Evolutionary conservation across 1,140 invertebrate genomes (phyloP).

Genomic region (Brevipalpus yothersi): DNA sequence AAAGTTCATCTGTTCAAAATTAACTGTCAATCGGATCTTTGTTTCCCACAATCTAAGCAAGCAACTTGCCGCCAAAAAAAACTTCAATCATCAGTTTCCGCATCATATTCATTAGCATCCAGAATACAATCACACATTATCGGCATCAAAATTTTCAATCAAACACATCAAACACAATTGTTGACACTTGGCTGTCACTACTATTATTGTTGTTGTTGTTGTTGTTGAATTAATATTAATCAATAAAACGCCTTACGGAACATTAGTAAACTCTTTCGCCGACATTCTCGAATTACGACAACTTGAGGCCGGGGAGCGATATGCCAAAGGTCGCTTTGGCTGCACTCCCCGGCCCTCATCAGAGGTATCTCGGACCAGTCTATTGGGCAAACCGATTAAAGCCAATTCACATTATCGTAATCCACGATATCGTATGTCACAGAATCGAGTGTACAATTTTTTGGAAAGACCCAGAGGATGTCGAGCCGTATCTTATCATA

Average conservation of each 20-base stretch:
- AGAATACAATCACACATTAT: too few species aligned
- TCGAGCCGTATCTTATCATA: constrained; percentile 62
- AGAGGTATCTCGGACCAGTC: constrained; percentile 40
- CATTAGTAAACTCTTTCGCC: background rate
- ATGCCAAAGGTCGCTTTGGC: constrained; percentile 7
- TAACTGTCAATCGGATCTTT: too few species aligned
- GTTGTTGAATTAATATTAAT: too few species aligned
- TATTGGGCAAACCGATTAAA: constrained; percentile 66
- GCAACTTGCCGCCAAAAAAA: too few species aligned
- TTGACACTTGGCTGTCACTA: background rate
- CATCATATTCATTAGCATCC: too few species aligned
- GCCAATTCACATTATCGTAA: constrained; percentile 37
- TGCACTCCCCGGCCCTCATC: constrained; percentile 9
- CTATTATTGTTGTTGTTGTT: too few species aligned
- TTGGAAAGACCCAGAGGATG: constrained; percentile 65
- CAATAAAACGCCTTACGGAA: background rate
- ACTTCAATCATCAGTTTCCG: too few species aligned
- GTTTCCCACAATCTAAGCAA: too few species aligned
- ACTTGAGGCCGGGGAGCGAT: constrained; percentile 12
- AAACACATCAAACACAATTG: background rate
- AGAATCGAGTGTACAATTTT: constrained; percentile 77
- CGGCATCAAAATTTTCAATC: background rate
- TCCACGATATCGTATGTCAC: constrained; percentile 49
- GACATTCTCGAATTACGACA: constrained; percentile 6
- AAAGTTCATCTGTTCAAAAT: too few species aligned